Conservation (phyloP, 2,888 invertebrate genomes). For the Galerucella calmariensis region DNA sequence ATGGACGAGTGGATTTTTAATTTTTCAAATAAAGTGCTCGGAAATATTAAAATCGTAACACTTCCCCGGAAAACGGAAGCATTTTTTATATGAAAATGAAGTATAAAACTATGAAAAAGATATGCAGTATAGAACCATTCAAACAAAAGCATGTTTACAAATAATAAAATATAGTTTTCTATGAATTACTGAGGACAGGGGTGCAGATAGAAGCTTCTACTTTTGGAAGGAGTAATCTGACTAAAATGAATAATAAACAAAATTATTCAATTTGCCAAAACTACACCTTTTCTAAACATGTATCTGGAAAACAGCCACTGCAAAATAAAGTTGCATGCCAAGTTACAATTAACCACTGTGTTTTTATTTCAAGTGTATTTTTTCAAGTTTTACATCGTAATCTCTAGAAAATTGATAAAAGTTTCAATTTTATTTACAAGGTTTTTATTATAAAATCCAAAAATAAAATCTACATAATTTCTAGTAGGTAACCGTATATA, state of each 20-base stretch:
- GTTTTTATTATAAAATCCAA: background rate
- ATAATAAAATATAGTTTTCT: too few relatives aligned
- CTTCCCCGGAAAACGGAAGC: background rate
- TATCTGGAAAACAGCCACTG: too few relatives aligned
- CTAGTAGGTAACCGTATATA: background rate
- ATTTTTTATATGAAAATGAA: background rate
- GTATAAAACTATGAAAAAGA: background rate
- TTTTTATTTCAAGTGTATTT: background rate
- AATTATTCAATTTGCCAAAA: too few relatives aligned
- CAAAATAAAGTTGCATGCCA: background rate
- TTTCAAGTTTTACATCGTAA: background rate
- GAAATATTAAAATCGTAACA: background rate
- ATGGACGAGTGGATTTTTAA: slow-evolving; percentile 11
- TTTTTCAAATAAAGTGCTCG: slow-evolving; percentile 13
- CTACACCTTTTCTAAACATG: too few relatives aligned
- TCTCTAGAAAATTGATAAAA: too few relatives aligned
- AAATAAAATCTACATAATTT: too few relatives aligned
- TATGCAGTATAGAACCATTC: background rate
- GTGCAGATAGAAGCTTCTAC: too few relatives aligned
- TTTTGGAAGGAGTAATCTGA: too few relatives aligned
- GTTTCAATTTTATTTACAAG: background rate
- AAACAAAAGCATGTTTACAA: background rate
- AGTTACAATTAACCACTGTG: too few relatives aligned
- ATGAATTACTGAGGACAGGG: too few relatives aligned
- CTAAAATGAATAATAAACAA: too few relatives aligned